Evolutionary conservation across 2,888 invertebrate species (phyloP), one percentile per base, ranked within the genome.

Genomic region (Leucophenga maculata): DNA sequence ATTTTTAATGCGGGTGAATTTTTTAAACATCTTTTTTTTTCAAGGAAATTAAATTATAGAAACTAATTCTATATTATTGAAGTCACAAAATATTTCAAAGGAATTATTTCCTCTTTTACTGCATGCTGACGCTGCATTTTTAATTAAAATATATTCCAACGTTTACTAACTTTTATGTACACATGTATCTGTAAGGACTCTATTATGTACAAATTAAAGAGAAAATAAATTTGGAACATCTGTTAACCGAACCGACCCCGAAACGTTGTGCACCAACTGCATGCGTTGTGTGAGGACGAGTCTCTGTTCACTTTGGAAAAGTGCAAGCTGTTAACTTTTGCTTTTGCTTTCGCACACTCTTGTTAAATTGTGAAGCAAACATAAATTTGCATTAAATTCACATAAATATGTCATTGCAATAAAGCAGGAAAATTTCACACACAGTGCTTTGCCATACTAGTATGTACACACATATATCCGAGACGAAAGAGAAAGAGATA

Each of bases 341-440:
- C 44, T 6, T 62, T 62, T 62, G 18, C 44, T 6, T 62, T 62
- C 32, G 46, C 59, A 26, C 66, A 50, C 65, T 70, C 54, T 66
- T 60, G 65, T 44, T 68, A 70, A 69, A 76, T 67, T 76, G 72
- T 74, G 68, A 71, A 73, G 69, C 73, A 72, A 73, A 72, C 67
- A 69, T 18, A 74, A 84, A 87, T 86, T 86, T 85, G 85, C 86
- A 86, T 86, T 83, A 86, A 86, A 82, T 84, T 81, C 84, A 77
- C 86, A 87, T 87, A 86, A 86, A 87, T 85, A 86, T 86, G 85
- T 81, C 87, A 83, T 77, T 77, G 78, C 72, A 68, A 50, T 48
- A 78, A 50, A 64, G 48, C 62, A 64, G 46, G 46, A 18, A 64
- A 64, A 64, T 64, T 46, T 64, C 46, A 39, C 48, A 39, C 48